Evolutionary conservation across 2,113 vertebrate species (phyloP).

Genomic region (Sphaerodactylus townsendi): DNA sequence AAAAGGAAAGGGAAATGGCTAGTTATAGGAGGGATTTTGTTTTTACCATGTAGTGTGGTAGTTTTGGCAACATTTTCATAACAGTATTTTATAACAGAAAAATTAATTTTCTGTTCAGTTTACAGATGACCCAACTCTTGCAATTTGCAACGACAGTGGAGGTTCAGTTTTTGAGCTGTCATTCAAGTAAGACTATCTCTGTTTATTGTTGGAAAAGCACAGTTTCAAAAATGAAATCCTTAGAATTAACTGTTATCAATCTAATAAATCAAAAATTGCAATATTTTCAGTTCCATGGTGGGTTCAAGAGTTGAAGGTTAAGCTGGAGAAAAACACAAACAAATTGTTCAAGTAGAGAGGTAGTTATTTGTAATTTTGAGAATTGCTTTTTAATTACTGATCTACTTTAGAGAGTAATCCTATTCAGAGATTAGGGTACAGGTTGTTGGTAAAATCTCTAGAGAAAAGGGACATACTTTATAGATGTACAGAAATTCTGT

Average conservation of each 20-base stretch:
- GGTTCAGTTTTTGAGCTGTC: constrained; percentile 96
- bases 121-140: constrained; percentile 95
- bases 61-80: constrained; percentile 5
- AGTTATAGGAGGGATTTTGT: background rate
- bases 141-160: constrained; percentile 97
- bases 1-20: background rate
- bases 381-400: background rate
- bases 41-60: background rate
- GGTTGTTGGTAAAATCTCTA: background rate
- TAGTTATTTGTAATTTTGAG: background rate
- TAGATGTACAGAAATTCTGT: background rate
- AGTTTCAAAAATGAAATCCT: background rate
- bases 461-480: background rate
- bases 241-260: background rate
- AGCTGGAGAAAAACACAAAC: background rate
- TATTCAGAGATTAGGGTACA: background rate
- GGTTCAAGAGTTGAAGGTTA: background rate
- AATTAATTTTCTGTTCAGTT: constrained; percentile 82
- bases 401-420: background rate
- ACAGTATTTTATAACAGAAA: constrained; percentile 27
- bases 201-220: constrained; percentile 15
- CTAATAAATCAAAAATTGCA: background rate
- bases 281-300: background rate
- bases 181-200: constrained; percentile 84
- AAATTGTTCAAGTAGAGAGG: background rate